Base-by-base conservation (phyloP, 2,113 vertebrate genomes). In the Kryptolebias marmoratus region DNA sequence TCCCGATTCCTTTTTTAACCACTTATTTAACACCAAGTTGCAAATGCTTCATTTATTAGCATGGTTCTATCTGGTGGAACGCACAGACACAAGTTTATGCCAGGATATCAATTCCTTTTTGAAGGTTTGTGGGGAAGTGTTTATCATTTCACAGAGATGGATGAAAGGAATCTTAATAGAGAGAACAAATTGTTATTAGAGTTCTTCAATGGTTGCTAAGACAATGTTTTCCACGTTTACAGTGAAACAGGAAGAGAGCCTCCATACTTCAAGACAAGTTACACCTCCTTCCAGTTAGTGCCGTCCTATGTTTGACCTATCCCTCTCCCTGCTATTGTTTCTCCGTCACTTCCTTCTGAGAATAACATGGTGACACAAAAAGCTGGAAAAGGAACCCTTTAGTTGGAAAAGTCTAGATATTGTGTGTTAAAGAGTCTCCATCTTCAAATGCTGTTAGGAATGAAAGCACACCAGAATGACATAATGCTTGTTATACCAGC, bases 231-330 rank as follows among this genome's bases (percentile, higher is more conserved):
- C 8, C 16, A 42, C 44, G 9, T 81, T 79, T 71, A 82, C 69
- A 45, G 57, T 80, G 28, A 78, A 80, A 76, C 73, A 77, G 86
- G 89, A 89, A 84, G 71, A 44, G 39, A 27, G 30, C 42, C 1
- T 30, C 53, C 48, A 50, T 79, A 76, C 77, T 73, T 87, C 65
- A 77, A 65, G 57, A 64, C 64, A 11, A 18, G 59, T 55, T 16
- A 55, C 52, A 65, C 52, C 44, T 42, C 8, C 42, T 39, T 64
- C 30, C 70, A 72, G 67, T 73, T 59, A 67, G 42, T 16, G n/a
- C 31, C 39, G 27, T 57, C 47, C 54, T 77, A 42, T 79, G 64
- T 61, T 68, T 72, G 18, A 36, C 15, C 49, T 36, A 42, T 31
- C 2, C 3, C 61, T 49, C 44, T 31, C 11, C 71, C 61, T 67